Evolutionary conservation across 1,140 invertebrate genomes (phyloP), one percentile per base, ranked within the genome.

Genomic region (Drosophila funebris): DNA sequence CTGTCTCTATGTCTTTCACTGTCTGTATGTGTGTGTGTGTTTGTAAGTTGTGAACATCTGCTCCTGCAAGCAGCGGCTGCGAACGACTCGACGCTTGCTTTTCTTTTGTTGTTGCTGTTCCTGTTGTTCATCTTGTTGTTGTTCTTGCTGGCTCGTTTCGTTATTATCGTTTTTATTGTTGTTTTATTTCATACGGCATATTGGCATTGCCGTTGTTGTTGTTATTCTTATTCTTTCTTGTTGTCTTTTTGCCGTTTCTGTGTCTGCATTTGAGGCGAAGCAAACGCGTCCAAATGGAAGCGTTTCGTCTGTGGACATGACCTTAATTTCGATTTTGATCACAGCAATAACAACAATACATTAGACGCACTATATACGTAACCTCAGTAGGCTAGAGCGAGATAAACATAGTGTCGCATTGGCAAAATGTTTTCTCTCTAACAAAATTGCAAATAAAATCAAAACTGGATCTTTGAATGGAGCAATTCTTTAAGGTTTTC

Each of bases 11-110:
- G 48, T 54, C 20, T 29, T 36, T 64, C 13, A 36, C 43, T 54
- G 20, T 61, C 48, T 63, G n/a, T 67, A 44, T 60, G 44, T 70
- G 60, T 66, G 73, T 77, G 73, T 69, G 53, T 74, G 79, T 90
- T 62, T 89, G 87, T 76, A 69, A 78, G 75, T 87, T 89, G 84
- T 89, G 89, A 90, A 90, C 89, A 90, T 90, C 89, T 90, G 89
- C 89, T 90, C 89, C 85, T 80, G 71, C 56, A 74, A 56, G 69
- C 67, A 31, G 57, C 71, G 58, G 54, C 67, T 78, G 73, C 62
- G 50, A 77, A 61, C 77, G 50, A 74, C 74, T 57, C 77, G 50
- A 74, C 74, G 73, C 88, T 90, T 88, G 72, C 83, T 76, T 87
- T 87, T 77, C 64, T 78, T 78, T 81, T 88, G 73, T 85, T 88